Evolutionary conservation across 2,113 vertebrate species (phyloP), one percentile per base, ranked within the genome.

Genomic region (Pycnonotus jocosus): DNA sequence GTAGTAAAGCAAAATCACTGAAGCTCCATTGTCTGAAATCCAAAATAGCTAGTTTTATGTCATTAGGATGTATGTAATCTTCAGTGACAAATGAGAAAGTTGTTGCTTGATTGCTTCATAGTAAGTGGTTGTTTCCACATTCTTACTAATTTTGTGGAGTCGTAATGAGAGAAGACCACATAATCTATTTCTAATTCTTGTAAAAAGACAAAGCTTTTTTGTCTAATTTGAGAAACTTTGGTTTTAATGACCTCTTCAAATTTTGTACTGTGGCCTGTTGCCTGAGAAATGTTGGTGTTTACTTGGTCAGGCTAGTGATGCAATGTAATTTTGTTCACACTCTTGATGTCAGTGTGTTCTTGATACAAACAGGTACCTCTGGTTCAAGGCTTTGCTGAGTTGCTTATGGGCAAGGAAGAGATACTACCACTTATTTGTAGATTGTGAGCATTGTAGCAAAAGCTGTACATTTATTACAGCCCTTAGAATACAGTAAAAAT

Each of bases 281-380:
- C 48, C 35, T 68, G n/a, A 62, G 61, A 54, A 72, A 38, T 71
- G 22, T 7, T 58, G 8, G 1, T 54, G 11, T 81, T 91, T 51
- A 25, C n/a, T 66, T 65, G 24, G 21, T 89, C 30, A 57, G 27
- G 15, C 9, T 37, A 14, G 12, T 6, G 1, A 11, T 69, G 16
- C 35, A 57, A 14, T 24, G 8, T 65, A 42, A 44, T 64, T 86
- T 83, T 76, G 11, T 30, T 73, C 33, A 6, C 8, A 27, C 20
- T 81, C 38, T 2, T 2, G 7, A 44, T 35, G 22, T n/a, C 7
- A 0, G 8, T 44, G 27, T 53, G 19, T n/a, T 45, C 31, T 44
- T 60, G 62, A 57, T 72, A 42, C 30, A 15, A 18, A 20, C 1
- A 5, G 13, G 4, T 78, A 47, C 15, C 31, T 15, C 25, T 62